phyloP scores from a whole-genome alignment of 2,888 invertebrate genomes.

The Pardosa pseudoannulata region DNA sequence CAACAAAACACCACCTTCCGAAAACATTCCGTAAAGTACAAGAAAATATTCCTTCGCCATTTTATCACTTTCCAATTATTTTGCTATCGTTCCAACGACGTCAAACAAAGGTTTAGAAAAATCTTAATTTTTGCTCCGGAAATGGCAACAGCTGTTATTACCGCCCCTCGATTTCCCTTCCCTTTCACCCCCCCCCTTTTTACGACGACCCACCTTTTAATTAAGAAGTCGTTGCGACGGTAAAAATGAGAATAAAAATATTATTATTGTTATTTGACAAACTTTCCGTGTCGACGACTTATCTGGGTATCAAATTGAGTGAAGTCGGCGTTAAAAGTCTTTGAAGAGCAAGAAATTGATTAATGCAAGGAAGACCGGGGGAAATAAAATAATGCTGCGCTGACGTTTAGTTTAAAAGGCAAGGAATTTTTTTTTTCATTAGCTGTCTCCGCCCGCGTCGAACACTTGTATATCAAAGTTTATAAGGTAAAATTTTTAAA shows the following conservation, averaged over 20 bases:
- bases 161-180: slow-evolving; percentile 3
- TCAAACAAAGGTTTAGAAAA: slow-evolving; percentile 66
- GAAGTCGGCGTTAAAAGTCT: slow-evolving; percentile 36
- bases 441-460: not conserved
- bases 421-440: slow-evolving; percentile 26
- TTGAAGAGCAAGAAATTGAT: slow-evolving; percentile 56
- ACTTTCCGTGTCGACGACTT: slow-evolving; percentile 53
- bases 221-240: slow-evolving; percentile 65
- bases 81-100: slow-evolving; percentile 53
- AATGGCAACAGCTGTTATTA: slow-evolving; percentile 71
- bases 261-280: slow-evolving; percentile 69
- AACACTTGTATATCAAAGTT: not conserved
- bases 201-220: slow-evolving; percentile 66
- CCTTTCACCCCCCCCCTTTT: slow-evolving; percentile 17
- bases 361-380: slow-evolving; percentile 9
- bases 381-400: slow-evolving; percentile 63
- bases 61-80: slow-evolving; percentile 70
- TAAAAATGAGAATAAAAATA: slow-evolving; percentile 68
- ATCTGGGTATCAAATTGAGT: slow-evolving; percentile 66
- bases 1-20: slow-evolving; percentile 54
- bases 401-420: slow-evolving; percentile 27
- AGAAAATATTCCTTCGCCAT: slow-evolving; percentile 55
- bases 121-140: slow-evolving; percentile 66
- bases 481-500: slow-evolving; percentile 13
- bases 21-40: slow-evolving; percentile 55